A percentile compares a stretch with the other conserved stretches of the same genome.
phyloP scores from a whole-genome alignment of 2,888 invertebrate genomes.

The Pegoplata infirma region DNA sequence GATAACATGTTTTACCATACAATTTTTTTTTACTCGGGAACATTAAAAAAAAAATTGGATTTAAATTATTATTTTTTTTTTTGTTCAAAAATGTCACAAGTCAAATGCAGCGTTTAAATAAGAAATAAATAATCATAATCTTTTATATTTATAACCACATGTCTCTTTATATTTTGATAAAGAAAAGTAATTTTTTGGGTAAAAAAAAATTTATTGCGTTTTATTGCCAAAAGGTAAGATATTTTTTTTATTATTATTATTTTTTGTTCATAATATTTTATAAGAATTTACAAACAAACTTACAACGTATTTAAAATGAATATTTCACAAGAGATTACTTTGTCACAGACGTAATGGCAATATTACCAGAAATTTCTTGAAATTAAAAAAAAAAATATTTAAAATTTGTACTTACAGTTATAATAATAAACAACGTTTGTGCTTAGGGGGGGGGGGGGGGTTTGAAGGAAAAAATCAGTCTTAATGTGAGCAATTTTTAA shows the following conservation, averaged over 20 bases:
- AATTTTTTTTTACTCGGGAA: no score
- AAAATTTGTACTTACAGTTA: no score
- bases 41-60: background rate
- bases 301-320: no score
- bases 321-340: no score
- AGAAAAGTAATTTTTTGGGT: background rate
- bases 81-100: constrained; percentile 16
- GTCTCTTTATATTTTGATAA: constrained; percentile 25
- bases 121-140: constrained; percentile 2
- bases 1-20: no score
- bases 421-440: no score
- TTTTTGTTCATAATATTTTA: background rate
- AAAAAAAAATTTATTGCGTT: constrained; percentile 43
- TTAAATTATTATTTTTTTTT: background rate
- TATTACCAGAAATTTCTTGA: no score
- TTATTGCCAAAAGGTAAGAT: constrained; percentile 17
- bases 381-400: no score
- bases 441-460: no score
- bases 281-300: background rate
- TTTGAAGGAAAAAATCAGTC: no score
- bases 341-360: no score
- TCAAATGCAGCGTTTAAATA: constrained; percentile 38
- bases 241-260: background rate
- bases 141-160: background rate
- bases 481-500: no score